These are phyloP conservation scores for Lophura nycthemera DNA, from an alignment of 2,113 vertebrate genomes.

Conservation along the genomic window DNA sequence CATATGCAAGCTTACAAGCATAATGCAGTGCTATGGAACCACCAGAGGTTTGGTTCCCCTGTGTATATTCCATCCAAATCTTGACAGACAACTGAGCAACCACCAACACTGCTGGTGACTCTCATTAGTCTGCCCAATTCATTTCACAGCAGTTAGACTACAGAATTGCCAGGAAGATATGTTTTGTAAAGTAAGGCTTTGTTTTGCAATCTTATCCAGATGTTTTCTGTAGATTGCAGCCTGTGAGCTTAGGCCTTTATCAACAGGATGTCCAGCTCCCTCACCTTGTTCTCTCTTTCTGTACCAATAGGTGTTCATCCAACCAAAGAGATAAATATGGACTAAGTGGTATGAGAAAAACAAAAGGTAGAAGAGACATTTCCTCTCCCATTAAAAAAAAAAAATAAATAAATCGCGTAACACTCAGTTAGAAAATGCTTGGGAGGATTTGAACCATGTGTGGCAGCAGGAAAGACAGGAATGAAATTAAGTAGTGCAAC, in stretches of 20 bases:
- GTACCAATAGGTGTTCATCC: not conserved
- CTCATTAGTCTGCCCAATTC: not conserved
- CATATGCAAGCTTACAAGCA: not conserved
- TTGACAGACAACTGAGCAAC: not conserved
- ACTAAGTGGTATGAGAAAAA: not conserved
- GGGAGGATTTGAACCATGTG: not conserved
- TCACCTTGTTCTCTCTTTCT: not conserved
- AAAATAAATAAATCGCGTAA: rapidly evolving
- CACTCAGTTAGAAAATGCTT: not conserved
- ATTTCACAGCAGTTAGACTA: not conserved
- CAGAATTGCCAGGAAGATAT: not conserved
- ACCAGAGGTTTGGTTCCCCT: not conserved
- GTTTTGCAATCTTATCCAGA: conserved; percentile 24
- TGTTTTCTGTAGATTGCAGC: conserved; percentile 17
- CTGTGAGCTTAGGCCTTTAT: not conserved
- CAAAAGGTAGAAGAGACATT: not conserved
- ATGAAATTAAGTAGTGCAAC: not conserved
- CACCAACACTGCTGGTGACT: not conserved
- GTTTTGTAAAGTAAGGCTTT: conserved; percentile 34
- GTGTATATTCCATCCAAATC: not conserved
- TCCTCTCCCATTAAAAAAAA: not conserved
- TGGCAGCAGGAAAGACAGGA: not conserved
- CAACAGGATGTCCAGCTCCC: conserved; percentile 5
- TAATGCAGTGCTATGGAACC: not conserved
- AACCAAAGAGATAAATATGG: not conserved